These are phyloP conservation scores for Rhagologus leucostigma DNA, from an alignment of 2,113 vertebrate genomes.

Conservation along the genomic window DNA sequence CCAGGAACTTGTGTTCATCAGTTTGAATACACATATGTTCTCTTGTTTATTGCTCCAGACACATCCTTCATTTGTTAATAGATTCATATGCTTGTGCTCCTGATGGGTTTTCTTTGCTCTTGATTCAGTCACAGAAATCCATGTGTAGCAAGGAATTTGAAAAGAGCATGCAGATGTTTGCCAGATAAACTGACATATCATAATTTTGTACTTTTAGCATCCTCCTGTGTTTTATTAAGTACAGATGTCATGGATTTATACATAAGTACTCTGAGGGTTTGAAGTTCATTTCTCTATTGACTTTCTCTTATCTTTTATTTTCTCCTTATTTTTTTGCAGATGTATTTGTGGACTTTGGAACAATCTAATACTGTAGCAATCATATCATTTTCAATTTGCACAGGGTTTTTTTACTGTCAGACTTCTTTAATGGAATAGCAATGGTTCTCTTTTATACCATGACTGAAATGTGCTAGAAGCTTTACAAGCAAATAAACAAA, in stretches of 20 bases:
- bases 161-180: neutral
- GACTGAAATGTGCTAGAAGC: neutral
- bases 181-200: neutral
- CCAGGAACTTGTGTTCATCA: neutral
- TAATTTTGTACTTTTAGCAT: neutral
- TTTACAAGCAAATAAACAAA: constrained; percentile 32
- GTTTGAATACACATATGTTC: neutral
- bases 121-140: neutral
- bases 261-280: neutral
- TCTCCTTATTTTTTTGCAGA: neutral
- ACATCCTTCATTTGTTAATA: neutral
- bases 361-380: neutral
- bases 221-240: neutral
- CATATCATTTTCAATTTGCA: neutral
- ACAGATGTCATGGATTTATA: neutral
- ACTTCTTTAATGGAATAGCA: neutral
- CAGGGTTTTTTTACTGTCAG: neutral
- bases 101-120: neutral
- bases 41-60: neutral
- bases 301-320: neutral
- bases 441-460: neutral
- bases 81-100: neutral
- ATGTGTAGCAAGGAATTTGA: neutral
- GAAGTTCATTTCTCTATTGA: neutral
- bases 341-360: neutral